Evolutionary conservation across 2,888 invertebrate species (phyloP).

Genomic region (Caenorhabditis sp.): DNA sequence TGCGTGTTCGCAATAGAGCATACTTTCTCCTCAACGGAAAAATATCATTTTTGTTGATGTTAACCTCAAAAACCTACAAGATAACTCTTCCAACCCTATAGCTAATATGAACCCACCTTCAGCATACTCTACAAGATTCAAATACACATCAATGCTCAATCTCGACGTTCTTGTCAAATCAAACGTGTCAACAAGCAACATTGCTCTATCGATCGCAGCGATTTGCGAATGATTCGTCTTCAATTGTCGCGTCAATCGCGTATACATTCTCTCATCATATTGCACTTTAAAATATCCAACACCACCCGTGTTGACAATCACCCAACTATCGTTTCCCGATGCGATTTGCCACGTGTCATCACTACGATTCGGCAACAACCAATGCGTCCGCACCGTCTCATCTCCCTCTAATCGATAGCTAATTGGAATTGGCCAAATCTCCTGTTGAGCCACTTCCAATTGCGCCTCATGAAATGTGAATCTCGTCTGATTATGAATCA

Average conservation of each 20-base stretch:
- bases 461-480: constrained; percentile 59
- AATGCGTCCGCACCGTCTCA: constrained; percentile 21
- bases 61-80: no score
- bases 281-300: constrained; percentile 60
- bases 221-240: constrained; percentile 48
- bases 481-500: constrained; percentile 51
- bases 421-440: constrained; percentile 60
- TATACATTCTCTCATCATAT: constrained; percentile 51
- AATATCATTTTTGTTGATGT: no score
- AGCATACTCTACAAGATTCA: constrained; percentile 58
- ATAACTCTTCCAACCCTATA: no score
- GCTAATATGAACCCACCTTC: constrained; percentile 48
- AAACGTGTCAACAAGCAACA: constrained; percentile 60
- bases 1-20: no score
- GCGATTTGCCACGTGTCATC: constrained; percentile 14
- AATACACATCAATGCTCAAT: constrained; percentile 48
- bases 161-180: constrained; percentile 54
- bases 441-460: no score
- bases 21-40: no score
- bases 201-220: constrained; percentile 53
- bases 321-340: constrained; percentile 34
- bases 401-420: constrained; percentile 29
- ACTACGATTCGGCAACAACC: constrained; percentile 44
- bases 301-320: constrained; percentile 57
- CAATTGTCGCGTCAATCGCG: constrained; percentile 44